Percentiles rank a stretch among this genome's conserved stretches.
Evolutionary conservation across 2,888 invertebrate genomes (phyloP).

Genomic region (Morpho achilles): DNA sequence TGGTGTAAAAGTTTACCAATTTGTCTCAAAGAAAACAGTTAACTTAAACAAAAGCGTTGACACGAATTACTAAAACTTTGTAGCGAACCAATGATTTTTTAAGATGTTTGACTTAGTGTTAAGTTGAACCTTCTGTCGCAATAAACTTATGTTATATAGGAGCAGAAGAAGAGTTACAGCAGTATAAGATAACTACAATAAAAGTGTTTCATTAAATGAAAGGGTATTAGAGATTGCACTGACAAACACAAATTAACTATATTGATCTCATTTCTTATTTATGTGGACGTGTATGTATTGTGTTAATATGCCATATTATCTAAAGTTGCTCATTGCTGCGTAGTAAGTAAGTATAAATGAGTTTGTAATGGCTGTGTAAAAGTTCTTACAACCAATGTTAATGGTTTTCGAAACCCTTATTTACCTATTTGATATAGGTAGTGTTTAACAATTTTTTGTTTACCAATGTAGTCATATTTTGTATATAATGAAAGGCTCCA

Average conservation of each 20-base stretch:
- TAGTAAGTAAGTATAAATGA: conserved; percentile 46
- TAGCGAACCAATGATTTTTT: too few species aligned
- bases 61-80: too few species aligned
- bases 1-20: too few species aligned
- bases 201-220: neutral
- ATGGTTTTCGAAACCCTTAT: neutral
- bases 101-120: too few species aligned
- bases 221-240: conserved; percentile 1
- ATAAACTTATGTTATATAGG: too few species aligned
- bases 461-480: conserved; percentile 22
- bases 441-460: conserved; percentile 6
- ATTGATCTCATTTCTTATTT: conserved; percentile 74
- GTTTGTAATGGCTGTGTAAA: conserved; percentile 43
- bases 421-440: conserved; percentile 17
- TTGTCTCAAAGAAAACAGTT: too few species aligned
- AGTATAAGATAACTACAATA: too few species aligned
- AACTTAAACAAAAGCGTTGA: too few species aligned
- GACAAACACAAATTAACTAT: conserved; percentile 37
- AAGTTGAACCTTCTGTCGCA: too few species aligned
- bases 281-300: conserved; percentile 58
- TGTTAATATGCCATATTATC: conserved; percentile 63
- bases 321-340: conserved; percentile 58
- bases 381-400: neutral
- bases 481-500: conserved; percentile 17
- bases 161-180: too few species aligned